Base-by-base conservation (phyloP, 2,888 invertebrate species). In the Eilema caniola region DNA sequence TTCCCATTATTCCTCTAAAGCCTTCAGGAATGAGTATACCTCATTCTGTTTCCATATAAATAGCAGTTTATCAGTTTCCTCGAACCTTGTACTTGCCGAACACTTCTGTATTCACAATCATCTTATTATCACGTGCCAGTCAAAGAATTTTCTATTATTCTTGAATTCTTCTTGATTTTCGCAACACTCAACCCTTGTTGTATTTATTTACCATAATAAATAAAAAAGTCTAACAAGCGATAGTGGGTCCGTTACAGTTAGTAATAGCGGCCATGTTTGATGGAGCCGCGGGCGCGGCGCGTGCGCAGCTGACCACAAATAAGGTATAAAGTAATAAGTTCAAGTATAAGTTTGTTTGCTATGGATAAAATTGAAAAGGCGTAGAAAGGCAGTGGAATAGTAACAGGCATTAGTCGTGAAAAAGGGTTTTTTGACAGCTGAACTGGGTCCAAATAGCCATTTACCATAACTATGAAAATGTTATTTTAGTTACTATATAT, bases 291-390 rank as follows among this genome's bases (percentile, higher is more conserved):
- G 74, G 80, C 78, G n/a, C 57, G 75, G 84, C 84, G 83, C 81
- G 83, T 83, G 82, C 82, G 66, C 78, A 61, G 23, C 69, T 76
- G 31, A 75, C 76, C 72, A 77, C 81, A 78, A 82, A 82, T 80
- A 81, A 74, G 81, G 82, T 82, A 82, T 73, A 80, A 73, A 64
- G 73, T 75, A 77, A 78, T 81, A 80, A 77, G 75, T 80, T 78
- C 69, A 66, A 75, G 72, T 79, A 73, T 75, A 69, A 31, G 77
- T 80, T 74, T 80, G 77, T 82, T 82, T 82, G 76, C 76, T 79
- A 70, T 67, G 47, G 68, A 62, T 63, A 23, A 41, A 65, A 73
- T 70, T 24, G 57, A 61, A 72, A 31, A 25, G 31, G 20, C 24
- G 28, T 59, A n/a, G 14, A 61, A 61, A 61, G 7, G 31, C 53